Base-by-base conservation (phyloP, 2,113 vertebrate genomes). In the Sialia sialis region DNA sequence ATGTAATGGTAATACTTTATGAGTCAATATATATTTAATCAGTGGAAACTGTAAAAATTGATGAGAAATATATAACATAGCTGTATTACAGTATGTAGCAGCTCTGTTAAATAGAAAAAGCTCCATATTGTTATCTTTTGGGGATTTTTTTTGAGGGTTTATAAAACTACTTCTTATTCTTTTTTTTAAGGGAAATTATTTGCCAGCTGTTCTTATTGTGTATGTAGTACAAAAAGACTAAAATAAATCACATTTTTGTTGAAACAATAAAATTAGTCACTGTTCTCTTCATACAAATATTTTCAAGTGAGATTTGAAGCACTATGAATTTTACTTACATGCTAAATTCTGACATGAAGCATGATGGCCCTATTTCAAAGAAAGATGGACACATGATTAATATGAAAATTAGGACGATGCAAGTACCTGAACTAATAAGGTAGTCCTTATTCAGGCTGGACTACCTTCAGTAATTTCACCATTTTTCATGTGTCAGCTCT, bases 351-450 rank as follows among this genome's bases (percentile, higher is more conserved):
- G 97, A 98, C 97, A 92, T 97, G 97, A 98, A 98, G 96, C 98
- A 98, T 98, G 95, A 97, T 97, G 87, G 96, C 96, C 98, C 97
- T 98, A 97, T 98, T 98, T 98, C 97, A 97, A 97, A 98, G 96
- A 95, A 97, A 98, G 98, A 98, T 98, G 98, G 98, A 98, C 98
- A 98, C 96, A 97, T 99, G 99, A 99, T 99, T 99, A 99, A 99
- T 99, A 98, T 99, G 98, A 99, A 99, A 99, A 99, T 99, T 99
- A 99, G 98, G 98, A 97, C 98, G 98, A 99, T 95, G 98, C 99
- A 98, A 98, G 98, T 98, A 99, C 98, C 99, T 99, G 99, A 99
- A 99, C 98, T 99, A 99, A 99, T 99, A 99, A 99, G 98, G 98
- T 99, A 98, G 98, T 98, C 98, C 98, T 99, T 99, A 99, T 99